A percentile compares a stretch with the other conserved stretches of the same genome.
Evolutionary conservation across 1,140 invertebrate genomes (phyloP).

Genomic region (Drosophila mauritiana): DNA sequence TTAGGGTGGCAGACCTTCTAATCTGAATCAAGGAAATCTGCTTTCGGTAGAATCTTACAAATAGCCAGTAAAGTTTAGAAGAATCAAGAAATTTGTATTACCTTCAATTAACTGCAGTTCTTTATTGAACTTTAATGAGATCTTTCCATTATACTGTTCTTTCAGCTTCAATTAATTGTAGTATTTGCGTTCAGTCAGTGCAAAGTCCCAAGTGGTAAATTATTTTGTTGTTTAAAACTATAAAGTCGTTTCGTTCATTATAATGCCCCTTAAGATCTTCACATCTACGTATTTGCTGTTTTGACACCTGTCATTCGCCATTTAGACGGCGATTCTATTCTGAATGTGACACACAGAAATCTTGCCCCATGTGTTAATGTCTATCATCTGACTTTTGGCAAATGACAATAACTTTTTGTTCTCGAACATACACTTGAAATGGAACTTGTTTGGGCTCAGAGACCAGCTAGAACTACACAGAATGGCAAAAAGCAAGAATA

Average conservation of each 20-base stretch:
- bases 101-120: background rate
- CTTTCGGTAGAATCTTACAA: slow-evolving; percentile 37
- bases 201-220: background rate
- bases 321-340: slow-evolving; percentile 18
- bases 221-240: background rate
- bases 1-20: slow-evolving; percentile 2
- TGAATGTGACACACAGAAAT: slow-evolving; percentile 27
- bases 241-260: slow-evolving; percentile 13
- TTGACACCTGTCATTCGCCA: slow-evolving; percentile 3
- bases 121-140: background rate
- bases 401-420: slow-evolving; percentile 53
- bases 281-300: background rate
- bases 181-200: background rate
- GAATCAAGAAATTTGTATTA: slow-evolving; percentile 1
- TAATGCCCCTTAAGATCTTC: background rate
- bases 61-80: background rate
- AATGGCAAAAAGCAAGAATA: slow-evolving; percentile 40
- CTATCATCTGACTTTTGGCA: slow-evolving; percentile 25
- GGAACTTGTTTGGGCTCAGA: slow-evolving; percentile 72
- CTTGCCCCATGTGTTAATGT: slow-evolving; percentile 48
- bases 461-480: slow-evolving; percentile 11
- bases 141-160: background rate
- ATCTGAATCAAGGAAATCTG: slow-evolving; percentile 47
- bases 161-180: background rate
- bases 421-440: slow-evolving; percentile 52